Evolutionary conservation across 2,113 vertebrate genomes (phyloP).

Genomic region (Leptobrachium leishanense): DNA sequence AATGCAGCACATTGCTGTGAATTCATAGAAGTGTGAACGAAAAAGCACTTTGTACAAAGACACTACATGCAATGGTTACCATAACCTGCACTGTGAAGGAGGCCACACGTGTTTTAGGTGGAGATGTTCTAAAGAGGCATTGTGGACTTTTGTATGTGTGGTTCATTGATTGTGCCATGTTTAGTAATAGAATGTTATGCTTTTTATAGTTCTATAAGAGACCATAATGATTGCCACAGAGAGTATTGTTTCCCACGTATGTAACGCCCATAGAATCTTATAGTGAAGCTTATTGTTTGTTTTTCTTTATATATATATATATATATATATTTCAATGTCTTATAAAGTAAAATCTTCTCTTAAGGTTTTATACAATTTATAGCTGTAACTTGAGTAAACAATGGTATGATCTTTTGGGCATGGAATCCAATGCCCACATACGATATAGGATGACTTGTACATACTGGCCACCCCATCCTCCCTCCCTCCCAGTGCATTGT

Average conservation of each 20-base stretch:
- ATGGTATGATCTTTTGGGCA: not conserved
- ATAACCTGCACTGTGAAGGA: not conserved
- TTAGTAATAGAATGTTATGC: slow-evolving; percentile 26
- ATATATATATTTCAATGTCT: not conserved
- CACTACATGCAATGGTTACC: slow-evolving; percentile 12
- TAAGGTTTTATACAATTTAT: slow-evolving; percentile 30
- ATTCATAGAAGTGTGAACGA: slow-evolving; percentile 14
- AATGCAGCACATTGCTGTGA: slow-evolving; percentile 1
- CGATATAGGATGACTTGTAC: not conserved
- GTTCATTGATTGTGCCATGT: slow-evolving; percentile 40
- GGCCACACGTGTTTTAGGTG: slow-evolving; percentile 13
- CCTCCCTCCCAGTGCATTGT: not conserved
- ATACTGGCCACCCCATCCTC: not conserved
- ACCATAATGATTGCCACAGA: not conserved
- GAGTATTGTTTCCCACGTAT: slow-evolving; percentile 34
- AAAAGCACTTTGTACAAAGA: slow-evolving; percentile 18
- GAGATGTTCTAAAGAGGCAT: slow-evolving; percentile 11
- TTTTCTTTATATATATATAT: slow-evolving; percentile 1
- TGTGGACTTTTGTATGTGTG: slow-evolving; percentile 39
- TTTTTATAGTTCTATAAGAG: slow-evolving; percentile 10
- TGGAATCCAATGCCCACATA: not conserved
- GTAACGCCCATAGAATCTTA: not conserved
- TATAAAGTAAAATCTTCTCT: slow-evolving; percentile 17
- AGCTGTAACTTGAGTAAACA: not conserved
- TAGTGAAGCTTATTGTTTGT: slow-evolving; percentile 13